Evolutionary conservation across 2,113 vertebrate species (phyloP), one percentile per base, ranked within the genome.

Genomic region (Oryzias javanicus): DNA sequence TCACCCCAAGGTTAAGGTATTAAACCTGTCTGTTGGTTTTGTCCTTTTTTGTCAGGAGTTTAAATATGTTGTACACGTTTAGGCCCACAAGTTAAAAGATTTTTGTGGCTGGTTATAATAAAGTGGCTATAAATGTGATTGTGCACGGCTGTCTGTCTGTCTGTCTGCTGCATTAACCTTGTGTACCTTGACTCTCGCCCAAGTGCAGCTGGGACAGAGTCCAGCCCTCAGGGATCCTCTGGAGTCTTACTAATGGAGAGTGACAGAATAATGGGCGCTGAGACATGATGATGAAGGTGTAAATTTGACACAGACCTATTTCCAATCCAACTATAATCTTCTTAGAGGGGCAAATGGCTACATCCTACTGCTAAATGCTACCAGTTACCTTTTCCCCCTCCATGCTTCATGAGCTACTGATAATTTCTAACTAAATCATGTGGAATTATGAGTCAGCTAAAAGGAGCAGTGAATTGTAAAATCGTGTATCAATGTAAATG

Each of bases 221-320:
- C 12, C 40, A 25, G 17, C 17, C 60, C 49, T 20, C 40, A 24
- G 24, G 41, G 41, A 18, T 51, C 12, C 10, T 61, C 41, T 12
- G 19, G 42, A 4, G 52, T 51, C 10, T 13, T 5, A 41, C 41
- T 51, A 44, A 62, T 62, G 49, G 22, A 20, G 17, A 45, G 35
- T 60, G 58, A 50, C 58, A 60, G 47, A 60, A 49, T 50, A 49
- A 60, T 57, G 42, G 41, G 42, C 8, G 4, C 22, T 19, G 29
- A 49, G 35, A 18, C 17, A 22, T 42, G 27, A 20, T 57, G 14
- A 57, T 57, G 41, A 42, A 50, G 29, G 58, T 60, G 47, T 42
- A 60, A 49, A 50, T 60, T 42, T 60, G 16, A 60, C 47, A 60
- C 47, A 60, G 49, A 42, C 16, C 58, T 50, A 45, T 25, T 57